Conservation (phyloP, 2,113 vertebrate genomes). For the Vicugna pacos region DNA sequence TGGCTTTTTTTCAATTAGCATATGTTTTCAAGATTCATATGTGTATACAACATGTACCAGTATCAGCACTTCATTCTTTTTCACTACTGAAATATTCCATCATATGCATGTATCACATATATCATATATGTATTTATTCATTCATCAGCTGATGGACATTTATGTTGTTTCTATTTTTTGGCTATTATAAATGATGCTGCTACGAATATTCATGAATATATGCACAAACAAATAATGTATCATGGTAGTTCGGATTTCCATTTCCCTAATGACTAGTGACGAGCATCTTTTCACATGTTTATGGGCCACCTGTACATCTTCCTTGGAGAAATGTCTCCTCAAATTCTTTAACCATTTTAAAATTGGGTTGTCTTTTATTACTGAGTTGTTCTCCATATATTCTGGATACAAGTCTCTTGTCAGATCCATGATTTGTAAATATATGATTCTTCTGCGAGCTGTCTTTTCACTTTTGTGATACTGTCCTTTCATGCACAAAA, state of each 20-base stretch:
- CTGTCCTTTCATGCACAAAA: no score
- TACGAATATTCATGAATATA: no score
- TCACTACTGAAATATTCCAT: neutral
- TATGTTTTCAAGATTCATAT: neutral
- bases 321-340: neutral
- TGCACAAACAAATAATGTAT: neutral
- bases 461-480: no score
- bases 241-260: neutral
- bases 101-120: neutral
- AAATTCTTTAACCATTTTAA: neutral
- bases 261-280: neutral
- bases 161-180: neutral
- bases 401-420: neutral
- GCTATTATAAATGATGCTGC: neutral
- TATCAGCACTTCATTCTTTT: neutral
- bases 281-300: neutral
- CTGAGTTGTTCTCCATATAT: neutral
- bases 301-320: neutral
- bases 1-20: neutral
- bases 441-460: no score
- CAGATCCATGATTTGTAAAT: neutral
- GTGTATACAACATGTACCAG: neutral
- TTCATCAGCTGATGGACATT: neutral
- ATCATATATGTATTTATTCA: neutral
- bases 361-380: neutral